Evolutionary conservation across 2,113 vertebrate species (phyloP).

Genomic region (Macquaria australasica): DNA sequence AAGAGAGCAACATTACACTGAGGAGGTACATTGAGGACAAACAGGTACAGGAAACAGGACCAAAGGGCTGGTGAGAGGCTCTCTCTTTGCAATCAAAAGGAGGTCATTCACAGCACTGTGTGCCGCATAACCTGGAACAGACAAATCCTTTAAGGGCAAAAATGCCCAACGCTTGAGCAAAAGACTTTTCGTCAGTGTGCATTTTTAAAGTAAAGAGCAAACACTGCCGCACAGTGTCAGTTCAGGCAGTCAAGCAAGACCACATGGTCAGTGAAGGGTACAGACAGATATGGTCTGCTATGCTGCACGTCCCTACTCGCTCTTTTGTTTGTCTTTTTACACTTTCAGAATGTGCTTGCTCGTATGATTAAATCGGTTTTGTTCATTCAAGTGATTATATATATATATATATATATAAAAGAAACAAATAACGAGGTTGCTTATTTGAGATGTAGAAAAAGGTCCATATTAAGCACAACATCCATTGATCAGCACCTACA

Average conservation of each 20-base stretch:
- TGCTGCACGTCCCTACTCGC: conserved; percentile 8
- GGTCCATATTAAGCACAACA: conserved; percentile 72
- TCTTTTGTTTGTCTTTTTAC: conserved; percentile 32
- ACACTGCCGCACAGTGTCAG: conserved; percentile 12
- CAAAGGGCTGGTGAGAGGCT: conserved; percentile 65
- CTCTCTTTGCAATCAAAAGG: conserved; percentile 54
- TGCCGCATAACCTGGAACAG: conserved; percentile 50
- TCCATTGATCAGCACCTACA: conserved; percentile 62
- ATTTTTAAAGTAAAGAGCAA: conserved; percentile 27
- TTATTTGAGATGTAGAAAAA: conserved; percentile 65
- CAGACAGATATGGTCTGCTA: conserved; percentile 33
- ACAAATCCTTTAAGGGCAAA: conserved; percentile 57
- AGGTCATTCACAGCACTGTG: conserved; percentile 58
- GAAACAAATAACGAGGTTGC: conserved; percentile 10
- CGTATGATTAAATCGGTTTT: conserved; percentile 30
- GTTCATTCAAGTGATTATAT: conserved; percentile 58
- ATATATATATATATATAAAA: too few species aligned
- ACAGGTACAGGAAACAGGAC: conserved; percentile 65
- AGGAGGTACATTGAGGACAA: conserved; percentile 75
- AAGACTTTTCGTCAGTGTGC: conserved; percentile 17
- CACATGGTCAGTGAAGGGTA: conserved; percentile 31
- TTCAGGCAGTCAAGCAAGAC: conserved; percentile 39
- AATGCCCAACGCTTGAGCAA: conserved; percentile 41
- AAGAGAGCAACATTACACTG: conserved; percentile 81
- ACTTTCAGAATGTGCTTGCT: conserved; percentile 39